These are phyloP conservation scores for Neolamprologus brichardi DNA, from an alignment of 2,113 vertebrate genomes.

Conservation along the genomic window DNA sequence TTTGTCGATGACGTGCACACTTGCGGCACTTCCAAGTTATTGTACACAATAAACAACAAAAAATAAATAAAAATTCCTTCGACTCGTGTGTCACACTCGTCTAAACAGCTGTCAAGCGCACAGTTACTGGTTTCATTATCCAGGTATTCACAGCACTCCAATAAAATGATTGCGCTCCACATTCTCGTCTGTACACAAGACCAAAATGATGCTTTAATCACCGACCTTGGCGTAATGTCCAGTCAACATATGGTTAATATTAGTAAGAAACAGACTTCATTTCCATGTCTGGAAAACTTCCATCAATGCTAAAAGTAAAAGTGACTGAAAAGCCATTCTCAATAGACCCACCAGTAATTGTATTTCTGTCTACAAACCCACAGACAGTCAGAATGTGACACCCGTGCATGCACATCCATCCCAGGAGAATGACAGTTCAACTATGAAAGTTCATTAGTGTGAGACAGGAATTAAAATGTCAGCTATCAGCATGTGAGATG, in stretches of 20 bases:
- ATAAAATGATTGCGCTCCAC: not conserved
- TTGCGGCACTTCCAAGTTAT: not conserved
- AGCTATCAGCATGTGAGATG: constrained; percentile 2
- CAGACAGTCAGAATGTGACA: not conserved
- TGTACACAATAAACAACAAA: not conserved
- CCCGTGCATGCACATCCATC: not conserved
- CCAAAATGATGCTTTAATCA: not conserved
- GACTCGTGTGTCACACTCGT: not conserved
- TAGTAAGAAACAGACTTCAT: not conserved
- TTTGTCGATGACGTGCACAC: not conserved
- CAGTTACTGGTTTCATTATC: constrained; percentile 1
- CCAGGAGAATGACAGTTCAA: constrained; percentile 33
- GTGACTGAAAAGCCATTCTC: not conserved
- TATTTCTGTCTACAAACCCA: constrained; percentile 9
- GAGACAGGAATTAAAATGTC: constrained; percentile 49
- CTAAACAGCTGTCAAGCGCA: not conserved
- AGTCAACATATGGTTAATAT: not conserved
- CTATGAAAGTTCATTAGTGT: constrained; percentile 39
- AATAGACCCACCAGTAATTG: constrained; percentile 19
- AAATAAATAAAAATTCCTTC: not conserved
- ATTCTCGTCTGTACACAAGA: not conserved
- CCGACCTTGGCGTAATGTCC: not conserved
- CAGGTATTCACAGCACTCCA: not conserved
- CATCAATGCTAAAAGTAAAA: not conserved
- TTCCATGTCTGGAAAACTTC: not conserved